Evolutionary conservation across 2,888 invertebrate species (phyloP).

Genomic region (Drosophila buzzatii): DNA sequence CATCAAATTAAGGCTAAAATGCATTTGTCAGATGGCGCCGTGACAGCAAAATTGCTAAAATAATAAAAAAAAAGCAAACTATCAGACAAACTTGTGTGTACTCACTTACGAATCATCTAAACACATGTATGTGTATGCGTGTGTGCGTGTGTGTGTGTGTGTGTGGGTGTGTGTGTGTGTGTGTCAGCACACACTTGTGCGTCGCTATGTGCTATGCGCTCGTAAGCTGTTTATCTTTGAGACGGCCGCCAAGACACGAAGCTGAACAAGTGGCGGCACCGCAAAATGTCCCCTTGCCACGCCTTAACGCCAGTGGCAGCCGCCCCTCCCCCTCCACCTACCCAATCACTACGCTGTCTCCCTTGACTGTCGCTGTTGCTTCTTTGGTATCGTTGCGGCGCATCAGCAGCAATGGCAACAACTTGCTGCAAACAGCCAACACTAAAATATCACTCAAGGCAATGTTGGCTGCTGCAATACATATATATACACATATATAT

Average conservation of each 20-base stretch:
- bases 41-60: slow-evolving; percentile 59
- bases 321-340: too few species aligned
- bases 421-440: slow-evolving; percentile 61
- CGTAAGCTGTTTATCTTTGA: slow-evolving; percentile 52
- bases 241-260: slow-evolving; percentile 38
- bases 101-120: slow-evolving; percentile 7
- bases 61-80: slow-evolving; percentile 39
- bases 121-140: not conserved
- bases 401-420: slow-evolving; percentile 36
- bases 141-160: not conserved
- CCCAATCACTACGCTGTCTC: not conserved
- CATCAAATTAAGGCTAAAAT: slow-evolving; percentile 74
- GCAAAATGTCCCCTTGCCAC: slow-evolving; percentile 46
- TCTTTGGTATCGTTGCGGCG: slow-evolving; percentile 6
- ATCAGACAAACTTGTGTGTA: slow-evolving; percentile 40
- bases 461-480: slow-evolving; percentile 21
- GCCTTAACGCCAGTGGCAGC: not conserved
- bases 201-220: slow-evolving; percentile 21
- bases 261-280: slow-evolving; percentile 46
- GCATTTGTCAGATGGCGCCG: slow-evolving; percentile 55
- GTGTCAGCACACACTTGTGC: slow-evolving; percentile 7
- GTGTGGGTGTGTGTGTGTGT: not conserved
- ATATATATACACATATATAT: not conserved
- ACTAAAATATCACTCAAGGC: slow-evolving; percentile 76
- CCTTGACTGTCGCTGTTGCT: not conserved